Evolutionary conservation across 92 coral and sea anemone genomes (phyloP), one percentile per base, ranked within the genome.

Genomic region (Chrysogorgia sp.): DNA sequence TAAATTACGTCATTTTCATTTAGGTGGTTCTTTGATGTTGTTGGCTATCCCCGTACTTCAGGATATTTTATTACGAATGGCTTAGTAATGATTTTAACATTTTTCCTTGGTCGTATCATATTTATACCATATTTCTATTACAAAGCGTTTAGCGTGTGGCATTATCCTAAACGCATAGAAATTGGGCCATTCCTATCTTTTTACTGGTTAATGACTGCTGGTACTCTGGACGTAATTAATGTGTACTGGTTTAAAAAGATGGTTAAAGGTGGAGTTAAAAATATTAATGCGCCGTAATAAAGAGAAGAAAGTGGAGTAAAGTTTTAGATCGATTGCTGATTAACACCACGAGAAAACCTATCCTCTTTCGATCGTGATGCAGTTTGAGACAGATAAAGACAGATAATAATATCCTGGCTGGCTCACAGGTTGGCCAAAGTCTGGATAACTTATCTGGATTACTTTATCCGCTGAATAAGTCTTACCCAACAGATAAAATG

Each of bases 21-120:
- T 67, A 93, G 98, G 80, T 93, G 98, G 98, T 91, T 92, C 61
- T 91, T 68, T 59, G 92, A 93, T 34, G 88, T 80, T n/a, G 55
- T 67, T 48, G 87, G 91, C 1, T 65, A 81, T 29, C 90, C 96
- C 0, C 81, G 86, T 34, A 65, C 86, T 45, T 93, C 96, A 43
- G 80, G 59, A 32, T 24, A 77, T 49, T 93, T 89, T 71, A 58
- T 93, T 67, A 29, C 80, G 21, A 93, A 93, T 85, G 98, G 93
- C 37, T 68, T 86, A 66, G 48, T 81, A 1, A 89, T 93, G 98
- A 91, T 87, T 0, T 77, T 71, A 1, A 72, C 96, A 2, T 93
- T 93, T 76, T 88, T 93, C 77, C 78, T 91, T 23, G 88, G 93
- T 53, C 92, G 98, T 5, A 71, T 93, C 2, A 82, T 79, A 3